Base-by-base conservation (phyloP, 1,140 invertebrate species). In the Seison nebaliae region DNA sequence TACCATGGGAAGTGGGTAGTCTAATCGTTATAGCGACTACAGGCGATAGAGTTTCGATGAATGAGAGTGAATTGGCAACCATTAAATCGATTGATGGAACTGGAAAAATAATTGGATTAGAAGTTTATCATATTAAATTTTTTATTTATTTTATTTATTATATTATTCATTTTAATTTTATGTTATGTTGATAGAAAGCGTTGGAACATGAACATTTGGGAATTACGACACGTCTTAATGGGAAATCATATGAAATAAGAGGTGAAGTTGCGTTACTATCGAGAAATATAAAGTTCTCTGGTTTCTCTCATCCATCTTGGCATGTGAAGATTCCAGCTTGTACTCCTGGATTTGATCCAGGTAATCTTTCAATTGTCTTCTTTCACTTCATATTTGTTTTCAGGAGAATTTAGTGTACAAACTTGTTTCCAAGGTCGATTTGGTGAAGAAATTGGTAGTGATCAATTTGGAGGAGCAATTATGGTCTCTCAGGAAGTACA, bases 11-110 rank as follows among this genome's bases (percentile, higher is more conserved):
- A 24, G 43, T 46, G 8, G 49, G 47, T 8, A 50, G 55, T 26
- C 14, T 50, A 24, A 50, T 59, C 17, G 49, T 52, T 31, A 49
- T 59, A 22, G 51, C 56, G 12, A 49, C 51, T n/a, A 55, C 56
- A 8, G 50, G 52, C 9, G 30, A 46, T 26, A n/a, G n/a, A n/a
- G n/a, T n/a, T n/a, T n/a, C n/a, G n/a, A n/a, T n/a, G n/a, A n/a
- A n/a, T n/a, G n/a, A n/a, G n/a, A n/a, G n/a, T n/a, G n/a, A n/a
- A n/a, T n/a, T n/a, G n/a, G n/a, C n/a, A n/a, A n/a, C n/a, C n/a
- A n/a, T n/a, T n/a, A n/a, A n/a, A n/a, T n/a, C n/a, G n/a, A n/a
- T n/a, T n/a, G n/a, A n/a, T n/a, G n/a, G n/a, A n/a, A n/a, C n/a
- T n/a, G n/a, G n/a, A n/a, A n/a, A n/a, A n/a, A n/a, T n/a, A n/a